Evolutionary conservation across 2,797 vertebrate species (phyloP), one percentile per base, ranked within the genome.

Genomic region (Anabacerthia variegaticeps): DNA sequence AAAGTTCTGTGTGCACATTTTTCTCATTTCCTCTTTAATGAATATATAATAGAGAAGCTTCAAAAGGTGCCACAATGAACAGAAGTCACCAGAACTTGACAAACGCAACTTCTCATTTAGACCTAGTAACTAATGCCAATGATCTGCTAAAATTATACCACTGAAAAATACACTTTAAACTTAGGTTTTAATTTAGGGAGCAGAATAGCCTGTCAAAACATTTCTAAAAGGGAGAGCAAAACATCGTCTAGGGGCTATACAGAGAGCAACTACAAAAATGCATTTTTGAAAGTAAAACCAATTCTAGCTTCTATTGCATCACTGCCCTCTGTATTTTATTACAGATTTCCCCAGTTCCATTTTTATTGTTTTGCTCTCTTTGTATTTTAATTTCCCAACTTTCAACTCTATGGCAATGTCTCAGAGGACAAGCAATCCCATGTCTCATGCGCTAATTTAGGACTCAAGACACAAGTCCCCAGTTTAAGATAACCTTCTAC

Each of bases 221-320:
- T 20, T 88, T 75, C 56, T 84, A 17, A 88, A 83, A 85, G 26
- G 66, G 30, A 83, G 41, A 48, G 12, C 23, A 88, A 80, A 48
- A 59, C 15, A 84, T n/a, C 9, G 12, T 9, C 12, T 49, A 37
- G 10, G 27, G 22, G 22, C 62, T 87, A 62, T 8, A 3, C 3
- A 3, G 26, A 84, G 22, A 84, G 7, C 22, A 66, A 74, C 36
- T 71, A 34, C 3, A 43, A 86, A 85, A 84, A 83, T 2, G 23
- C 12, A 26, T 51, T 84, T 86, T 32, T 39, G 32, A 18, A 86
- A 84, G 16, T 32, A 69, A 69, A 81, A 73, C 3, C 37, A 69
- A 55, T 52, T 56, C 61, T 80, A 52, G 8, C 36, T 75, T 75
- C 49, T 71, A 23, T 21, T 83, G 52, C 68, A 74, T 34, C 41